These are phyloP conservation scores for Nematolebias whitei DNA, from an alignment of 2,113 vertebrate genomes.

Conservation along the genomic window DNA sequence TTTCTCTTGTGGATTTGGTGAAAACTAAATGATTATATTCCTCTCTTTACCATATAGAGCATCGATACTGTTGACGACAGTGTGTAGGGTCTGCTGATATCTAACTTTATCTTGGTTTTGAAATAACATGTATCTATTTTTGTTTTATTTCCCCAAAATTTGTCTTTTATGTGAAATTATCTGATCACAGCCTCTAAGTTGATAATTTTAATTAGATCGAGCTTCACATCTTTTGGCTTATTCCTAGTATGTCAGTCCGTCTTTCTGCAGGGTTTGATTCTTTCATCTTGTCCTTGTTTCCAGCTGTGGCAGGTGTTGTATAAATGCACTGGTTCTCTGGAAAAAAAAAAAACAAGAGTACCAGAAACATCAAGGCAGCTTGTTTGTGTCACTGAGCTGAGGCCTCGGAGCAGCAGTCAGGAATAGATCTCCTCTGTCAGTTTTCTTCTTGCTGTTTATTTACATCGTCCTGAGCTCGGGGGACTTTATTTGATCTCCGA, in stretches of 20 bases:
- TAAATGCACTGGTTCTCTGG: constrained; percentile 47
- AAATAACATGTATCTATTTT: too few species aligned
- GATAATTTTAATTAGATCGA: too few species aligned
- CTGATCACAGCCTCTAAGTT: neutral
- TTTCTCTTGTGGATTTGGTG: too few species aligned
- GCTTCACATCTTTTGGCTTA: too few species aligned
- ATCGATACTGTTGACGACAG: too few species aligned
- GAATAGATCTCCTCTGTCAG: constrained; percentile 44
- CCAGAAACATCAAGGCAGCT: constrained; percentile 65
- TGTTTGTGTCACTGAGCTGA: constrained; percentile 50
- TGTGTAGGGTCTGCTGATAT: too few species aligned
- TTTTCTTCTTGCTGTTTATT: constrained; percentile 21
- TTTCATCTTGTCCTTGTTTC: constrained; percentile 30
- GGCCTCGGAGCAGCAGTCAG: constrained; percentile 54
- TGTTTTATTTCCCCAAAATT: neutral
- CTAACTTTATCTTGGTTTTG: neutral
- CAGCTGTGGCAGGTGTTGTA: constrained; percentile 49
- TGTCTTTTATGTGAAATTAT: neutral
- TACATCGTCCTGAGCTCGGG: constrained; percentile 13
- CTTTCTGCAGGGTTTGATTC: constrained; percentile 8
- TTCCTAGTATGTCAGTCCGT: too few species aligned
- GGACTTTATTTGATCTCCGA: constrained; percentile 30
- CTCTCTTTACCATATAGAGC: neutral
- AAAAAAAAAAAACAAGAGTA: constrained; percentile 27
- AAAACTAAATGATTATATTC: neutral